phyloP scores from a whole-genome alignment of 2,888 invertebrate genomes.

The Tethea ocularis region DNA sequence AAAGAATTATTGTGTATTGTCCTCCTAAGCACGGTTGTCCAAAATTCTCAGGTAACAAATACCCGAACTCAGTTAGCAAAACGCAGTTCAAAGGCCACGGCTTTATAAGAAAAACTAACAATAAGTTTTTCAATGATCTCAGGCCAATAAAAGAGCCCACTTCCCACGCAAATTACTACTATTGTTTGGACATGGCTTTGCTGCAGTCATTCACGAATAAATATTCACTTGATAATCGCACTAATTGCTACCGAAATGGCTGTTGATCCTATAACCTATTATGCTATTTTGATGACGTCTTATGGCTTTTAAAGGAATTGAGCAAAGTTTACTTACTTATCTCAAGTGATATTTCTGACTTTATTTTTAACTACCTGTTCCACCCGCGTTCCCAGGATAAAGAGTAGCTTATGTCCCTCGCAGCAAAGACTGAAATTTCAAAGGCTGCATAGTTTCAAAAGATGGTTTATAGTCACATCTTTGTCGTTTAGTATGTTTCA shows the following conservation, averaged over 20 bases:
- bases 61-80: not conserved
- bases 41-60: too few species aligned
- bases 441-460: not conserved
- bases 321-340: not conserved
- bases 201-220: not conserved
- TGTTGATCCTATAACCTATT: not conserved
- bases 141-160: slow-evolving; percentile 23
- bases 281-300: not conserved
- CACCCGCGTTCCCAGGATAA: too few species aligned
- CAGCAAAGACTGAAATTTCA: not conserved
- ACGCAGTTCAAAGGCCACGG: not conserved
- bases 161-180: slow-evolving; percentile 24
- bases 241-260: slow-evolving; percentile 7
- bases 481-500: not conserved
- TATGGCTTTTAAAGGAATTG: not conserved
- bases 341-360: too few species aligned
- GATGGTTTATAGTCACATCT: not conserved
- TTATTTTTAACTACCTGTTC: too few species aligned
- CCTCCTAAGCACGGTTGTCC: too few species aligned
- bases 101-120: slow-evolving; percentile 9
- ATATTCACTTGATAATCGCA: slow-evolving; percentile 8
- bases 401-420: too few species aligned
- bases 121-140: slow-evolving; percentile 17
- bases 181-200: slow-evolving; percentile 14
- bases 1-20: too few species aligned